phyloP scores from a whole-genome alignment of 1,140 invertebrate species.

The Acromyrmex heyeri region DNA sequence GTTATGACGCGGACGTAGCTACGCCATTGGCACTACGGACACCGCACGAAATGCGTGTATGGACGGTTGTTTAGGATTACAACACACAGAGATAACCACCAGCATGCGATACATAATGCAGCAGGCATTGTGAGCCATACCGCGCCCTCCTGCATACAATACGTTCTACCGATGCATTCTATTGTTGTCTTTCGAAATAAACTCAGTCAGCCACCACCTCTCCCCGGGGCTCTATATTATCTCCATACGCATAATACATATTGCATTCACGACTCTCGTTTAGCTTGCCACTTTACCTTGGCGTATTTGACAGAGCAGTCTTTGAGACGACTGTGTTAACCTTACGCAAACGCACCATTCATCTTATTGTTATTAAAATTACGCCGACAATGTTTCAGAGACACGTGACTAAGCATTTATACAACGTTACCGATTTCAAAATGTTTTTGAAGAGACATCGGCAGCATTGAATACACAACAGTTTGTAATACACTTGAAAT shows the following conservation, averaged over 20 bases:
- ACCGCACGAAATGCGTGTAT: slow-evolving; percentile 69
- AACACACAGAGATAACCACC: slow-evolving; percentile 77
- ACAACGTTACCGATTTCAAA: slow-evolving; percentile 18
- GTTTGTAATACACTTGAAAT: neutral
- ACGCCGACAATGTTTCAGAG: slow-evolving; percentile 12
- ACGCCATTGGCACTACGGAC: slow-evolving; percentile 61
- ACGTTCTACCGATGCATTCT: slow-evolving; percentile 81
- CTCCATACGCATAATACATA: slow-evolving; percentile 78
- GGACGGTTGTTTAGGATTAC: slow-evolving; percentile 79
- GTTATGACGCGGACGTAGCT: slow-evolving; percentile 34
- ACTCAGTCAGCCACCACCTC: slow-evolving; percentile 77
- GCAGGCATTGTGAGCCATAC: slow-evolving; percentile 81
- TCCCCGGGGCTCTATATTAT: slow-evolving; percentile 77
- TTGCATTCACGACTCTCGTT: slow-evolving; percentile 74
- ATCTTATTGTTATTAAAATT: slow-evolving; percentile 30
- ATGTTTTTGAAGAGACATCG: slow-evolving; percentile 13
- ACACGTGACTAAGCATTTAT: slow-evolving; percentile 3
- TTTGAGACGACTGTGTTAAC: slow-evolving; percentile 72
- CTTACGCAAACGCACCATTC: neutral
- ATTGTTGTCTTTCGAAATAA: slow-evolving; percentile 83
- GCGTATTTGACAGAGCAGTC: slow-evolving; percentile 65
- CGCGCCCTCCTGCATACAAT: slow-evolving; percentile 83
- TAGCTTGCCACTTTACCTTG: slow-evolving; percentile 70
- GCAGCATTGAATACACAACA: neutral
- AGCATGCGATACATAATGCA: slow-evolving; percentile 84